Conservation (phyloP, 1,140 invertebrate species). For the Dysdera silvatica region DNA sequence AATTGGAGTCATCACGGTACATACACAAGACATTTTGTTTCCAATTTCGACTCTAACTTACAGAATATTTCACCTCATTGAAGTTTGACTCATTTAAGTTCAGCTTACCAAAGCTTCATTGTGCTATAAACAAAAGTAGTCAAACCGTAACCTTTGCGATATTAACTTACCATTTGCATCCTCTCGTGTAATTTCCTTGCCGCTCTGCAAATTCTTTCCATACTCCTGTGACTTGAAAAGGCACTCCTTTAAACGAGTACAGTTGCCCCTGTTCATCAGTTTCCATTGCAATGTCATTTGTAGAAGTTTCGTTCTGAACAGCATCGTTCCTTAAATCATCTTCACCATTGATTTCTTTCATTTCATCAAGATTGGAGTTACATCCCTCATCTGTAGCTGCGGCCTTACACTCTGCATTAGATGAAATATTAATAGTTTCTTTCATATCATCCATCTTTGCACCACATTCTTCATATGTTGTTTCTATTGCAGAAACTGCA, state of each 20-base stretch:
- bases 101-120: neutral
- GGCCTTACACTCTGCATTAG: too few relatives aligned
- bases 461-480: too few relatives aligned
- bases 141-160: neutral
- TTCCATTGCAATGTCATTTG: neutral
- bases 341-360: neutral
- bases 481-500: too few relatives aligned
- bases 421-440: too few relatives aligned
- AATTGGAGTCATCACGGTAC: neutral
- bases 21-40: neutral
- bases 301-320: neutral
- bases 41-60: neutral
- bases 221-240: conserved; percentile 18
- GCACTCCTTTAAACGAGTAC: neutral
- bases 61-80: neutral
- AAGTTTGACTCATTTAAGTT: neutral
- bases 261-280: neutral
- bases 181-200: conserved; percentile 28
- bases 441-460: too few relatives aligned
- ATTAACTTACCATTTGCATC: conserved; percentile 33
- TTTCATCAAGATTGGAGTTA: too few relatives aligned
- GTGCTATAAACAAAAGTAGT: neutral
- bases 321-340: neutral
- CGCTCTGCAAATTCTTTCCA: conserved; percentile 22
- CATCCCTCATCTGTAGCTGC: too few relatives aligned